Conservation (phyloP, 2,888 invertebrate genomes). For the Lycia hirtaria region DNA sequence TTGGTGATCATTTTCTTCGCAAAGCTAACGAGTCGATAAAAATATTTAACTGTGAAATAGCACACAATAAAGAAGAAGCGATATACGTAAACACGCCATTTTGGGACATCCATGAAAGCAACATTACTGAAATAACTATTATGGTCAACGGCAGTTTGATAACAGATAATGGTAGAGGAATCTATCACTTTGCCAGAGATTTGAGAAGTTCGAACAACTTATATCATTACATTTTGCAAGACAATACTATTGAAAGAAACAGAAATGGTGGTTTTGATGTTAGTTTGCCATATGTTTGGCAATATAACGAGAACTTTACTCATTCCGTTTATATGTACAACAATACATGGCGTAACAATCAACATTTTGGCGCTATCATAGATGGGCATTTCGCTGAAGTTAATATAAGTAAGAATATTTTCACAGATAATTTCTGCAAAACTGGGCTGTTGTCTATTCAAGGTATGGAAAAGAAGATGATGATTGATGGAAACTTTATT, state of each 20-base stretch:
- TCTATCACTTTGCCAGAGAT: constrained; percentile 96
- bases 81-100: constrained; percentile 93
- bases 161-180: constrained; percentile 94
- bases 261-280: constrained; percentile 94
- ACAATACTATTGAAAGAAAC: constrained; percentile 94
- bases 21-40: constrained; percentile 95
- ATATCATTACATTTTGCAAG: constrained; percentile 96
- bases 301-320: constrained; percentile 97
- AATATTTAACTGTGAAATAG: constrained; percentile 92
- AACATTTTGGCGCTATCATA: constrained; percentile 93
- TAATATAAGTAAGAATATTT: constrained; percentile 93
- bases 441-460: constrained; percentile 91
- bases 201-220: constrained; percentile 98
- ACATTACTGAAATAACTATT: constrained; percentile 95
- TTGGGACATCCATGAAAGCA: constrained; percentile 94
- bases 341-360: constrained; percentile 94
- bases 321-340: constrained; percentile 95
- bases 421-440: constrained; percentile 94
- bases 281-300: constrained; percentile 96
- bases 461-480: constrained; percentile 98
- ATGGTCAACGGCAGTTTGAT: constrained; percentile 95
- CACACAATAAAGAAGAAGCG: constrained; percentile 92
- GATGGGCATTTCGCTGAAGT: constrained; percentile 97
- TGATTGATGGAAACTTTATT: constrained; percentile 92
- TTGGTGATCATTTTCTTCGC: constrained; percentile 93